phyloP scores from a whole-genome alignment of 2,888 invertebrate genomes.

The Lucinisca nassula region DNA sequence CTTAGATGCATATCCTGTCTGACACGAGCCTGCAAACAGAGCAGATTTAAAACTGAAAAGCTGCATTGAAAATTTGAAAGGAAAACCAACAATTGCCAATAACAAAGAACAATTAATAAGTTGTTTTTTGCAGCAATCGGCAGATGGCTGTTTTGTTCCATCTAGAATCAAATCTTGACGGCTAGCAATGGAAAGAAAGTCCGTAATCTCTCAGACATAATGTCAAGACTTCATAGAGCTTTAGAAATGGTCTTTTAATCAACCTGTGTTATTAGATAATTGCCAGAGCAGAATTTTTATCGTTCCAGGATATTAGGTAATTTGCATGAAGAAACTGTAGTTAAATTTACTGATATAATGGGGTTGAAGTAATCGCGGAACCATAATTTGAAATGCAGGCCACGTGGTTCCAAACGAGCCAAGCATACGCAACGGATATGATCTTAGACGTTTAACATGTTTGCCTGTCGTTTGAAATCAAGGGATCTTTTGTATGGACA shows the following conservation, averaged over 20 bases:
- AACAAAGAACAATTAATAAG: constrained; percentile 82
- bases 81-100: constrained; percentile 79
- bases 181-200: constrained; percentile 56
- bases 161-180: not conserved
- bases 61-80: constrained; percentile 76
- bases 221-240: constrained; percentile 67
- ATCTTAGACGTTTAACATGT: constrained; percentile 52
- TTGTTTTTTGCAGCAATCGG: constrained; percentile 77
- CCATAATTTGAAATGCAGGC: constrained; percentile 71
- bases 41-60: constrained; percentile 69
- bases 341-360: constrained; percentile 66
- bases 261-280: constrained; percentile 73
- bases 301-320: constrained; percentile 70
- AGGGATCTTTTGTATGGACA: constrained; percentile 54
- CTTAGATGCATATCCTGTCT: constrained; percentile 61
- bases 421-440: constrained; percentile 60
- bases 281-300: constrained; percentile 63
- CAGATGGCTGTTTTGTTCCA: constrained; percentile 78
- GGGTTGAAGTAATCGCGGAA: constrained; percentile 57
- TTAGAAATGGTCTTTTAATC: constrained; percentile 71
- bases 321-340: constrained; percentile 68
- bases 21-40: constrained; percentile 62
- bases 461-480: constrained; percentile 67
- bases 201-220: constrained; percentile 71
- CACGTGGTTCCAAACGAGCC: constrained; percentile 69